phyloP scores from a whole-genome alignment of 1,140 invertebrate species.

The Drosophila leontia region DNA sequence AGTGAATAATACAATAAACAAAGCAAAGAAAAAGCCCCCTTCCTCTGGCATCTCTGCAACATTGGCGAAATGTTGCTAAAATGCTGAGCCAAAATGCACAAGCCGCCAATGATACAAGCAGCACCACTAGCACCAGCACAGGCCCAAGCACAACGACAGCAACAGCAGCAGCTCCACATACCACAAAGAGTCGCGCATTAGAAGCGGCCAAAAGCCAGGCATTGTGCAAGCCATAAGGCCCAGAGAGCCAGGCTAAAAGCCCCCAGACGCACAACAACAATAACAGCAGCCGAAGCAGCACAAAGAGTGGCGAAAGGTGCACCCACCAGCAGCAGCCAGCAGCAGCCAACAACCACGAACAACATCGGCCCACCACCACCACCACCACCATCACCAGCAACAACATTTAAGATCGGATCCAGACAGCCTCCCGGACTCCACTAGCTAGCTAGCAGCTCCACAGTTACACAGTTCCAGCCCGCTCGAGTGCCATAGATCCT shows the following conservation, averaged over 20 bases:
- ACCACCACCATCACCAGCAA: background rate
- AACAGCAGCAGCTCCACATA: slow-evolving; percentile 47
- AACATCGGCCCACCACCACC: slow-evolving; percentile 26
- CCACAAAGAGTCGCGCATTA: slow-evolving; percentile 56
- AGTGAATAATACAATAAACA: slow-evolving; percentile 26
- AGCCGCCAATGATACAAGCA: slow-evolving; percentile 36
- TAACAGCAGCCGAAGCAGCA: slow-evolving; percentile 38
- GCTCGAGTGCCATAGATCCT: slow-evolving; percentile 66
- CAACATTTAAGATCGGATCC: slow-evolving; percentile 10
- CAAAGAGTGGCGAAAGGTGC: slow-evolving; percentile 74
- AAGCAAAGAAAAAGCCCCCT: background rate
- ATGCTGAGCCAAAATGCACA: slow-evolving; percentile 74
- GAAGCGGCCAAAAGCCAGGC: slow-evolving; percentile 52
- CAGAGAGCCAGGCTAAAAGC: slow-evolving; percentile 47
- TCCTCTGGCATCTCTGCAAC: slow-evolving; percentile 11
- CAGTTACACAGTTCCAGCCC: slow-evolving; percentile 34
- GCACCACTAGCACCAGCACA: slow-evolving; percentile 8
- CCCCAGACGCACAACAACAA: slow-evolving; percentile 47
- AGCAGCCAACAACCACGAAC: slow-evolving; percentile 41
- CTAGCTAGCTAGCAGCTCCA: slow-evolving; percentile 15
- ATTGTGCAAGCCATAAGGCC: slow-evolving; percentile 57
- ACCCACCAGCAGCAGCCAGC: slow-evolving; percentile 65
- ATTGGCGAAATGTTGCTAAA: slow-evolving; percentile 55
- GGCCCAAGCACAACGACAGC: slow-evolving; percentile 7
- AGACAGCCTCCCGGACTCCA: slow-evolving; percentile 23